Evolutionary conservation across 2,888 invertebrate species (phyloP).

Genomic region (Tholera decimalis): DNA sequence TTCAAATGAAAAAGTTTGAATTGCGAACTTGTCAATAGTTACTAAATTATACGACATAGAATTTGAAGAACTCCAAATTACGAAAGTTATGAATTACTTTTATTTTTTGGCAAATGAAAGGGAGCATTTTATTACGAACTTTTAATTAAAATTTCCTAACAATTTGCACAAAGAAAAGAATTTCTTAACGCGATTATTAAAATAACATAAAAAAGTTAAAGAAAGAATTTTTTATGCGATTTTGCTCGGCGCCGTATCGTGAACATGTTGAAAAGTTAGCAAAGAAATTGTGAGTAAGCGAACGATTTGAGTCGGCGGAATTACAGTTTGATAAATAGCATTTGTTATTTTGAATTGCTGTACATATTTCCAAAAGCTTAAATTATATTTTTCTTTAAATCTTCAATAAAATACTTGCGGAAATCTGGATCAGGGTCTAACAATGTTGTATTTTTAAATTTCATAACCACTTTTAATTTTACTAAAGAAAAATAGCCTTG

Average conservation of each 20-base stretch:
- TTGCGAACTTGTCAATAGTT: constrained; percentile 29
- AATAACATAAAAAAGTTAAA: constrained; percentile 20
- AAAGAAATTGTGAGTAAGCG: constrained; percentile 18
- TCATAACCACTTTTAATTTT: neutral
- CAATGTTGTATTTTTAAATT: neutral
- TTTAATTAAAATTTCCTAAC: constrained; percentile 16
- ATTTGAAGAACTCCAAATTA: constrained; percentile 24
- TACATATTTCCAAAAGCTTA: constrained; percentile 26
- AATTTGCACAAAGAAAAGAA: constrained; percentile 21
- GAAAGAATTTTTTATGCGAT: constrained; percentile 22
- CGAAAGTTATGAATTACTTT: constrained; percentile 36
- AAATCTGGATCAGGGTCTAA: constrained; percentile 9
- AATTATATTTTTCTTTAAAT: constrained; percentile 11
- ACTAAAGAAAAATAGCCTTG: too few species aligned
- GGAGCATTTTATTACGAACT: too few species aligned
- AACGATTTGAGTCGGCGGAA: constrained; percentile 18
- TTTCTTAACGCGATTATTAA: constrained; percentile 44
- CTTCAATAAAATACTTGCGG: constrained; percentile 5
- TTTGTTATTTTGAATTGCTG: constrained; percentile 37
- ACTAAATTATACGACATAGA: constrained; percentile 11
- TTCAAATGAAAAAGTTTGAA: constrained; percentile 53
- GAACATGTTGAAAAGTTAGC: constrained; percentile 26
- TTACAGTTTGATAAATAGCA: constrained; percentile 35
- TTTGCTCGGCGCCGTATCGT: neutral
- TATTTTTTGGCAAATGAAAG: constrained; percentile 7